A percentile compares a stretch with the other conserved stretches of the same genome.
These are phyloP conservation scores for Paracanthobrama guichenoti DNA, from an alignment of 2,113 vertebrate genomes.

Conservation along the genomic window DNA sequence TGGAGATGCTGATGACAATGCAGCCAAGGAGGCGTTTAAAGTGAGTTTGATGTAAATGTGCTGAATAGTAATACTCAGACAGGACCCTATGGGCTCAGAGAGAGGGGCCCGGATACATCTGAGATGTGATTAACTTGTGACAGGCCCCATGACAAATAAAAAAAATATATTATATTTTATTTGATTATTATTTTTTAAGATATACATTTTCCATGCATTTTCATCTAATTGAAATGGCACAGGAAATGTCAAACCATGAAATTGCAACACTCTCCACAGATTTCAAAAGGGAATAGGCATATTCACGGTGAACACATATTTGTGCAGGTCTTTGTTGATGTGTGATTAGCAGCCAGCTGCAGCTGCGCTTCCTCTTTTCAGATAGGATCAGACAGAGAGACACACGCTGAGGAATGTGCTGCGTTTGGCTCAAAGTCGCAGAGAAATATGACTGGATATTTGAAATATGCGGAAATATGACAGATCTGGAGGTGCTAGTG, in stretches of 20 bases:
- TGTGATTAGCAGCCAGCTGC: constrained; percentile 24
- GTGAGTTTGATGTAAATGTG: constrained; percentile 64
- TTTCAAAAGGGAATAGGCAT: neutral
- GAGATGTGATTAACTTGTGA: neutral
- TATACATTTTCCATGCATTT: no score
- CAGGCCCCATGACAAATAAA: no score
- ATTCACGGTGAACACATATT: neutral
- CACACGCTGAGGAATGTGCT: neutral
- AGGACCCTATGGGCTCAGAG: neutral
- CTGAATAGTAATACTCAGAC: neutral
- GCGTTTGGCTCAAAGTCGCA: neutral
- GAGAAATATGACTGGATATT: neutral
- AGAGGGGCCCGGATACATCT: neutral
- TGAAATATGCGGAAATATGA: constrained; percentile 8
- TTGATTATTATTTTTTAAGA: no score
- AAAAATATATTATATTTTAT: no score
- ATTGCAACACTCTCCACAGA: neutral
- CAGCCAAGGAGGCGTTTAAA: constrained; percentile 79
- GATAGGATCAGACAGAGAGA: neutral
- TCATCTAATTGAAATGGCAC: no score
- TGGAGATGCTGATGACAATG: constrained; percentile 76
- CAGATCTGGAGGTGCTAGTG: neutral
- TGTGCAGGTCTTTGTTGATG: constrained; percentile 9
- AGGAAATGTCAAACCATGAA: neutral
- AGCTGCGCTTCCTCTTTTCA: neutral